Base-by-base conservation (phyloP, 2,113 vertebrate species). In the Dasyurus viverrinus region DNA sequence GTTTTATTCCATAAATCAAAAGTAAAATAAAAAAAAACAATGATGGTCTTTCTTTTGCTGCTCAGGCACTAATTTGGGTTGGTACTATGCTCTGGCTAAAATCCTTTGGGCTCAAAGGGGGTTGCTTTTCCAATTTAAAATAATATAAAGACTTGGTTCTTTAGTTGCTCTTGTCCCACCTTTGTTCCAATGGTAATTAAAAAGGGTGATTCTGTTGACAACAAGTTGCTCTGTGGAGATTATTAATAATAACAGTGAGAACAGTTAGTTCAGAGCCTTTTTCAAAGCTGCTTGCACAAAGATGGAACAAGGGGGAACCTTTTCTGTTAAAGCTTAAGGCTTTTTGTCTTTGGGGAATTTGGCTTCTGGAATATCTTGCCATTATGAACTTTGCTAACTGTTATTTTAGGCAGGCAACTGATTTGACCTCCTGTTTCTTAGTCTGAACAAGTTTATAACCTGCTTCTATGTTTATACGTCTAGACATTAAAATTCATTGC, bases 401-500 rank as follows among this genome's bases (percentile, higher is more conserved):
- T 94, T 94, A 25, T 68, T 89, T 93, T 48, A 90, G n/a, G n/a
- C 92, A 24, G 42, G 8, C 52, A 54, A 10, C 57, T 94, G 90
- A 3, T 92, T 60, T 27, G 5, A n/a, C 50, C 30, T 91, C 10
- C 93, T 91, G 26, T n/a, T 25, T 26, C 26, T 60, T 10, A 7
- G 68, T 5, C 46, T 42, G 92, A 91, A 8, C 8, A 22, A 90
- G 90, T n/a, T 84, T 23, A 84, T 84, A 84, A n/a, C 2, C n/a
- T 84, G 19, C 68, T 84, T 84, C 68, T 42, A 22, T 84, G 16
- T 42, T 84, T 84, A 42, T 89, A 93, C 52, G 2, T 89, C n/a
- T 84, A 84, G 68, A 84, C 23, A 42, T 95, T 57, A 91, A 93
- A 94, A 84, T 90, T 93, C 8, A 6, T 93, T 95, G 55, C 89